Evolutionary conservation across 2,888 invertebrate species (phyloP).

Genomic region (Galeruca laticollis): DNA sequence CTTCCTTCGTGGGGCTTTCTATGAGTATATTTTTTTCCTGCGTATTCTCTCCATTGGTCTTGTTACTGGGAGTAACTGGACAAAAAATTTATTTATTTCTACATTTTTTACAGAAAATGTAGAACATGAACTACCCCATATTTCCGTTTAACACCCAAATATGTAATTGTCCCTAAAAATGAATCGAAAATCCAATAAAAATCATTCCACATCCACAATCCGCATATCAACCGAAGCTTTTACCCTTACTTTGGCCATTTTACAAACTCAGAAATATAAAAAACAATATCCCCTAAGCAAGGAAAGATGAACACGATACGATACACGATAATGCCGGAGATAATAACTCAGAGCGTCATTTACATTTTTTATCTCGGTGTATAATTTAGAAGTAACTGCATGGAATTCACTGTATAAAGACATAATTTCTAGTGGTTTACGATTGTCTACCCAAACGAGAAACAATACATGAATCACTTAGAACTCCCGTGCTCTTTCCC

Average conservation of each 20-base stretch:
- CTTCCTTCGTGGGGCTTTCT: too few relatives aligned
- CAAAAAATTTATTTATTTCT: too few relatives aligned
- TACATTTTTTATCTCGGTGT: constrained; percentile 60
- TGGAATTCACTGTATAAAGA: constrained; percentile 60
- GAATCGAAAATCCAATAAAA: neutral
- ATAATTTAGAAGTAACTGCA: constrained; percentile 58
- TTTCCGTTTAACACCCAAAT: too few relatives aligned
- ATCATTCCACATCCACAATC: neutral
- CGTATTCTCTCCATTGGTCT: too few relatives aligned
- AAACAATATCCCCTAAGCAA: constrained; percentile 46
- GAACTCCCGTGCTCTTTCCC: constrained; percentile 50
- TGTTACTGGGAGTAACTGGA: too few relatives aligned
- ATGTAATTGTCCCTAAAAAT: too few relatives aligned
- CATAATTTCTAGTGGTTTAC: constrained; percentile 66
- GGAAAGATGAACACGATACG: constrained; percentile 41
- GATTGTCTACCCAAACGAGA: constrained; percentile 64
- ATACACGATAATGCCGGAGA: constrained; percentile 47
- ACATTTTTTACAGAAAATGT: too few relatives aligned
- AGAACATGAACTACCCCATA: too few relatives aligned
- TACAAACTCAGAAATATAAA: constrained; percentile 13
- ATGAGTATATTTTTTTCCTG: too few relatives aligned
- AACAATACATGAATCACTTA: constrained; percentile 67
- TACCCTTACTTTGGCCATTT: neutral
- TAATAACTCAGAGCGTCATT: constrained; percentile 56
- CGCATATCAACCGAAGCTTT: neutral